These are phyloP conservation scores for Phalacrocorax pelagicus DNA, from an alignment of 2,113 vertebrate genomes.

Conservation along the genomic window DNA sequence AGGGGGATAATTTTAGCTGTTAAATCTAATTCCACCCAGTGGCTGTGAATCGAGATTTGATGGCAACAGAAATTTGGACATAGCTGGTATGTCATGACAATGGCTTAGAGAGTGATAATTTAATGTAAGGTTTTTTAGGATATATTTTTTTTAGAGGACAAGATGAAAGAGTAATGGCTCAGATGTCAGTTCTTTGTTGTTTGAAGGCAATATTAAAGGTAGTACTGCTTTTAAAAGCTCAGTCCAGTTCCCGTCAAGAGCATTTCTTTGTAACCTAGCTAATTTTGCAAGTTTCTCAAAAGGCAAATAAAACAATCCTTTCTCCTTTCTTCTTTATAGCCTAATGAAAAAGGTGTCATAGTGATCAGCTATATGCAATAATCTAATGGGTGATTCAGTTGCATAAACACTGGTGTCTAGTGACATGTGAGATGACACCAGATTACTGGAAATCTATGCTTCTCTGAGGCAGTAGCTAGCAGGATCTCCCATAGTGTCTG, in stretches of 20 bases:
- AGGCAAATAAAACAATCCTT: not conserved
- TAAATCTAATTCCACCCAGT: not conserved
- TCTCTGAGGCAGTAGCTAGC: not conserved
- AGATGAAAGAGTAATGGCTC: not conserved
- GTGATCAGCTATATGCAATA: not conserved
- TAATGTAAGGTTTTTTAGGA: not conserved
- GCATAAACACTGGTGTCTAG: not conserved
- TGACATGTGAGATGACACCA: not conserved
- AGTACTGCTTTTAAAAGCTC: not conserved
- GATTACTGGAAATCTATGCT: not conserved
- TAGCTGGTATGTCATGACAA: not conserved
- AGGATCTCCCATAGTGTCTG: not conserved
- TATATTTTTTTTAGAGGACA: not conserved
- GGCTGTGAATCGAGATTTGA: not conserved
- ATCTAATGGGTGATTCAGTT: not conserved
- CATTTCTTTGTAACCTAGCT: not conserved
- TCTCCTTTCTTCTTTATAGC: not conserved
- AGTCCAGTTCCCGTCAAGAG: not conserved
- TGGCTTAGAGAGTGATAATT: not conserved
- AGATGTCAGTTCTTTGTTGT: not conserved
- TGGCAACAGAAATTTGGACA: not conserved
- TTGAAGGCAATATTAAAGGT: not conserved
- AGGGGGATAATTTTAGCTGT: not conserved
- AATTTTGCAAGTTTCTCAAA: not conserved
- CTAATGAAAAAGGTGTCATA: not conserved